These are phyloP conservation scores for Homarus gammarus DNA, from an alignment of 2,888 invertebrate species.

Conservation along the genomic window DNA sequence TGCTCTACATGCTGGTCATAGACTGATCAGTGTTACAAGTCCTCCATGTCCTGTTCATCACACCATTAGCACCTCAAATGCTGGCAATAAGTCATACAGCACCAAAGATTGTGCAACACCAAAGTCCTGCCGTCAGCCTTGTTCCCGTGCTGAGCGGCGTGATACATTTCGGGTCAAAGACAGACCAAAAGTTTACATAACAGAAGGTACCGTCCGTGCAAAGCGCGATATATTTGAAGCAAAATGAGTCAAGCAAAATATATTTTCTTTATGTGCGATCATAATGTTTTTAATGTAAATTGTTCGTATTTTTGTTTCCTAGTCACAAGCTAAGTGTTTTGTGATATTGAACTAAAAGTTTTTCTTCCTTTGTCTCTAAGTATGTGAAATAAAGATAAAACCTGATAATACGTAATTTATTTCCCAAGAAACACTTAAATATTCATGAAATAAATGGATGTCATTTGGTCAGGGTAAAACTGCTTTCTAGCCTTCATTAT, in stretches of 20 bases:
- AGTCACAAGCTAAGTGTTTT: conserved; percentile 72
- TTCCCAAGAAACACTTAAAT: too few species aligned
- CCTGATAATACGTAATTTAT: too few species aligned
- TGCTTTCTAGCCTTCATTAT: too few species aligned
- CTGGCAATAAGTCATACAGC: conserved; percentile 53
- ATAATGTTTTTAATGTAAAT: conserved; percentile 17
- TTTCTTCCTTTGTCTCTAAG: conserved; percentile 59
- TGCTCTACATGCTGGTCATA: conserved; percentile 52
- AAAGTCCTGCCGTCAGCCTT: conserved; percentile 55
- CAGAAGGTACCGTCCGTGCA: conserved; percentile 90
- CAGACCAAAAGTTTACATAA: conserved; percentile 74
- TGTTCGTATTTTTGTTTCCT: conserved; percentile 67
- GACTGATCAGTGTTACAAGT: conserved; percentile 24
- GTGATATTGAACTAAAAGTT: conserved; percentile 72
- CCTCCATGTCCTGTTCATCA: conserved; percentile 52
- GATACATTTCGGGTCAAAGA: conserved; percentile 69
- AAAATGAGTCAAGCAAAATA: conserved; percentile 54
- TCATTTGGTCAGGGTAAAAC: too few species aligned
- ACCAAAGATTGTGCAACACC: conserved; percentile 76
- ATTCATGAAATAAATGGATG: too few species aligned
- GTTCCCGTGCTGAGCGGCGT: conserved; percentile 46
- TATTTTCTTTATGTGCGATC: conserved; percentile 59
- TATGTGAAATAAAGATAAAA: conserved; percentile 61
- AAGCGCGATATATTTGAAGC: conserved; percentile 90
- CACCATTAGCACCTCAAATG: conserved; percentile 7